Conservation (phyloP, 92 coral and sea anemone genomes). For the Epizoanthus ramosus region DNA sequence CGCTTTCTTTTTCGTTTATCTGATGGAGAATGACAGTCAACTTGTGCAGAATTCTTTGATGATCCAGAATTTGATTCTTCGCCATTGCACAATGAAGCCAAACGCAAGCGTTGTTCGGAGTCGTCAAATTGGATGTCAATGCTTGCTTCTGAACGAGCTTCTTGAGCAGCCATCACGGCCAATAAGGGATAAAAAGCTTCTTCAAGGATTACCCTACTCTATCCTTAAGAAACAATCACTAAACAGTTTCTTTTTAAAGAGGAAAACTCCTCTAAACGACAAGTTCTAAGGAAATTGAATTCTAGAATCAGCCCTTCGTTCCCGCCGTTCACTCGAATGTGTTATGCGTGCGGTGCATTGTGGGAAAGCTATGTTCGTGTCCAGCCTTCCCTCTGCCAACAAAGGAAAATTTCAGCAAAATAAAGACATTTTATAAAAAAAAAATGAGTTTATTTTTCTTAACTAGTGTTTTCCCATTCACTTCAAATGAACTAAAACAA, state of each 20-base stretch:
- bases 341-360: conserved; percentile 23
- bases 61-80: conserved; percentile 44
- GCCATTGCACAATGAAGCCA: conserved; percentile 46
- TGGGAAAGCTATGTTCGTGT: conserved; percentile 3
- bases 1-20: conserved; percentile 78
- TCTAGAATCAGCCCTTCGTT: background rate
- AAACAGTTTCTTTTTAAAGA: background rate
- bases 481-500: no score
- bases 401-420: no score
- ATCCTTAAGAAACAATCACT: background rate
- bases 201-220: background rate
- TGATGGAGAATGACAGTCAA: conserved; percentile 55
- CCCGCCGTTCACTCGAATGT: conserved; percentile 43
- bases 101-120: conserved; percentile 51
- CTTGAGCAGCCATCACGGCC: conserved; percentile 65
- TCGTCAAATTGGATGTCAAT: conserved; percentile 63
- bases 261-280: background rate
- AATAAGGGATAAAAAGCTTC: background rate
- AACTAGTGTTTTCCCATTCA: no score
- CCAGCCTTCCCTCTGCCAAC: conserved; percentile 8
- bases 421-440: no score
- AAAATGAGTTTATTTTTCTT: no score
- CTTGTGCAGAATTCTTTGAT: conserved; percentile 50
- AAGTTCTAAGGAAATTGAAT: background rate
- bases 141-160: conserved; percentile 86